phyloP scores from a whole-genome alignment of 2,113 vertebrate species.

The Grantiella picta region DNA sequence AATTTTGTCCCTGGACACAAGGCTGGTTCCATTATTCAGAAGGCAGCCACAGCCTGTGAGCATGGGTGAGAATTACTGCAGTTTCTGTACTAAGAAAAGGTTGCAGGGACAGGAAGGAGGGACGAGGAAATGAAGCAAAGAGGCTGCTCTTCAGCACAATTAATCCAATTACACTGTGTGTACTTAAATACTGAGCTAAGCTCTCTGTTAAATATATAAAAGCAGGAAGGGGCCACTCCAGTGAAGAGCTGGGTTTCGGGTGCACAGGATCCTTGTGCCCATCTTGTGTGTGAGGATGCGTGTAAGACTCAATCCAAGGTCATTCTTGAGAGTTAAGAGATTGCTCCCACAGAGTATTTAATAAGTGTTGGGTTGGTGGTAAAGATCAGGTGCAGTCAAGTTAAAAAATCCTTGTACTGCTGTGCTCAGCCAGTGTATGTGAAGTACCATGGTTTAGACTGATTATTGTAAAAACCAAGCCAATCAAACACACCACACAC shows the following conservation, averaged over 20 bases:
- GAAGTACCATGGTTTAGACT: neutral
- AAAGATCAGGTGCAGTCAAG: neutral
- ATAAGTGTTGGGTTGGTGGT: neutral
- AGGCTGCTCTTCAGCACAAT: neutral
- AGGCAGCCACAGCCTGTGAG: neutral
- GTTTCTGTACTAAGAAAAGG: neutral
- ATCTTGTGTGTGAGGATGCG: fast-evolving
- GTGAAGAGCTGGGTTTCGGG: neutral
- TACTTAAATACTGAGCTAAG: neutral
- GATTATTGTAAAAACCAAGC: neutral
- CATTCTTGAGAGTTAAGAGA: neutral
- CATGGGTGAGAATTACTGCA: fast-evolving
- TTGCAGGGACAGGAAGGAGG: neutral
- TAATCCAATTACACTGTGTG: neutral
- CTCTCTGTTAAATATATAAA: neutral
- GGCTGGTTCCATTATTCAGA: neutral
- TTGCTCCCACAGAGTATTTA: neutral
- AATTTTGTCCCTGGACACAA: neutral
- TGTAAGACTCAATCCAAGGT: neutral
- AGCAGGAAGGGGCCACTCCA: neutral
- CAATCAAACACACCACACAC: neutral
- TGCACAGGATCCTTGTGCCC: neutral
- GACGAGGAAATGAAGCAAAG: neutral
- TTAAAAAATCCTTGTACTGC: neutral
- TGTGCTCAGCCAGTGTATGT: neutral